phyloP scores from a whole-genome alignment of 2,888 invertebrate genomes.

The Habrosyne pyritoides region DNA sequence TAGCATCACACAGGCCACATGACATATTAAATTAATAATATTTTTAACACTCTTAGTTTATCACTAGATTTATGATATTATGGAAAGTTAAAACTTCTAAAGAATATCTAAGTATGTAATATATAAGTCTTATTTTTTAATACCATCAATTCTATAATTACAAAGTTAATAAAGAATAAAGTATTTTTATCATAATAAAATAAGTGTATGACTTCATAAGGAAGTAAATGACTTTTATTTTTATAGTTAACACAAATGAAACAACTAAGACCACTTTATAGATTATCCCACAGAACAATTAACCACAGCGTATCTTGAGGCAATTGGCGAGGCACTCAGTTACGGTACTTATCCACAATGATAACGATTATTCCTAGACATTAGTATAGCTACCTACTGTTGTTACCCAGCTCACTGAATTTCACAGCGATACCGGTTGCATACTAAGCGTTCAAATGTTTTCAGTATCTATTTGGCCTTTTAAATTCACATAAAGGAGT shows the following conservation, averaged over 20 bases:
- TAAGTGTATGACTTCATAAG: not conserved
- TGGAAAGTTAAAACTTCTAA: too few species aligned
- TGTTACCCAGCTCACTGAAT: constrained; percentile 54
- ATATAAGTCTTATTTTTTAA: too few species aligned
- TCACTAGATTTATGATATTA: too few species aligned
- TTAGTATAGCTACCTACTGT: constrained; percentile 52
- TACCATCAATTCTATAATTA: too few species aligned
- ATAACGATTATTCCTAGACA: constrained; percentile 74
- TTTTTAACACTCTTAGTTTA: too few species aligned
- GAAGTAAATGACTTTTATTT: not conserved
- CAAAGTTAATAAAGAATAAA: too few species aligned
- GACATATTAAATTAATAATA: not conserved
- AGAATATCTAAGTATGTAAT: too few species aligned
- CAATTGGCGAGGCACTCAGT: constrained; percentile 65
- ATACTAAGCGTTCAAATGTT: constrained; percentile 48
- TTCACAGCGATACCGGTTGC: constrained; percentile 47
- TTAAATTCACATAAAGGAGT: constrained; percentile 18
- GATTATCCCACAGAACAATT: constrained; percentile 39
- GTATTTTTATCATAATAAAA: too few species aligned
- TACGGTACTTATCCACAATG: constrained; percentile 62
- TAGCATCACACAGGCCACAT: not conserved
- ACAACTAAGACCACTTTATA: constrained; percentile 2
- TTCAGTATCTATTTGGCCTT: constrained; percentile 31
- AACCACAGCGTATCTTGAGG: constrained; percentile 58
- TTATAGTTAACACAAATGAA: not conserved